Conservation (phyloP, 1,140 invertebrate species). For the Pygmarrhopalites habei region DNA sequence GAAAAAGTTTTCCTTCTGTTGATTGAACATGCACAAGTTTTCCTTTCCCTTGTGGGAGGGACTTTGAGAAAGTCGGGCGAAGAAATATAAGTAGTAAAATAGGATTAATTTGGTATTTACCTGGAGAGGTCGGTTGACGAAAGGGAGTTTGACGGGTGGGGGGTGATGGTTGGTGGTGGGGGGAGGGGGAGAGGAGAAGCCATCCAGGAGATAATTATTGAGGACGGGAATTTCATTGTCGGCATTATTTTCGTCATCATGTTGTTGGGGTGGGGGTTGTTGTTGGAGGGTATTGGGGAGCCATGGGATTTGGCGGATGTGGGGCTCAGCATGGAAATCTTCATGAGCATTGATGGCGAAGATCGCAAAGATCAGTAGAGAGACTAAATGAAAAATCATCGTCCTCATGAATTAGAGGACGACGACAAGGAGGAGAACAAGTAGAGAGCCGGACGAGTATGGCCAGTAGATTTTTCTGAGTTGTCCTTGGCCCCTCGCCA, state of each 20-base stretch:
- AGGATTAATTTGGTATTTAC: too few relatives aligned
- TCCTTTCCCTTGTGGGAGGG: too few relatives aligned
- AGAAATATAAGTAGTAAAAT: too few relatives aligned
- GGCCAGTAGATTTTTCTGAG: too few relatives aligned
- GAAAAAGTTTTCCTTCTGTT: too few relatives aligned
- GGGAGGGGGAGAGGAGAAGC: conserved; percentile 1
- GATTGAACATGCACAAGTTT: too few relatives aligned
- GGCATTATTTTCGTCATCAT: conserved; percentile 24
- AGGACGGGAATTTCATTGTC: conserved; percentile 27
- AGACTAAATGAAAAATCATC: conserved; percentile 8
- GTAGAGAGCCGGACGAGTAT: too few relatives aligned
- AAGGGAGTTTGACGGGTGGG: conserved; percentile 18
- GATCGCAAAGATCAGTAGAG: conserved; percentile 1
- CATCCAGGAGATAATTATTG: conserved; percentile 14
- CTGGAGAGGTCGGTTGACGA: conserved; percentile 29
- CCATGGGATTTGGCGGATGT: conserved; percentile 11
- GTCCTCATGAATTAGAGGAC: neutral
- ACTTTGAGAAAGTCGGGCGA: too few relatives aligned
- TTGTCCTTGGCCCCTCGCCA: too few relatives aligned
- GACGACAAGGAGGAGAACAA: too few relatives aligned
- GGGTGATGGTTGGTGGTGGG: conserved; percentile 6
- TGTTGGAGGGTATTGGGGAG: neutral
- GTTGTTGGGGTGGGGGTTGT: neutral
- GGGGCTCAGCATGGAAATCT: conserved; percentile 14
- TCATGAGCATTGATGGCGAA: conserved; percentile 12